These are phyloP conservation scores for Athripsodes cinereus DNA, from an alignment of 2,888 invertebrate genomes.

Conservation along the genomic window DNA sequence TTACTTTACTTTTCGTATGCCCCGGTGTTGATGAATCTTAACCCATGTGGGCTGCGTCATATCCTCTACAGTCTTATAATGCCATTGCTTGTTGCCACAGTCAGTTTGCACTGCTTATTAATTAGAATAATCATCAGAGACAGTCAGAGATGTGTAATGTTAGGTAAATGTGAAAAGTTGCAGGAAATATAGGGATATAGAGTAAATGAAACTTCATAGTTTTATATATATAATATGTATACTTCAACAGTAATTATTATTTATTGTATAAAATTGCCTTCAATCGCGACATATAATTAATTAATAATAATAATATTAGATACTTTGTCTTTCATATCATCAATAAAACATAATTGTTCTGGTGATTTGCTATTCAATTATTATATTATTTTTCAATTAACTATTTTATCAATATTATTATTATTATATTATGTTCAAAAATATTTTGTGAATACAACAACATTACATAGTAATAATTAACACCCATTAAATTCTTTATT, in stretches of 20 bases:
- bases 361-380: conserved; percentile 15
- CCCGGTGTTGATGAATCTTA: no score
- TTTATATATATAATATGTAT: conserved; percentile 28
- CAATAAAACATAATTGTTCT: conserved; percentile 20
- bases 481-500: conserved; percentile 26
- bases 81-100: no score
- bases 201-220: neutral
- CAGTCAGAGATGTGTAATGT: no score
- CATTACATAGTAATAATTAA: conserved; percentile 20
- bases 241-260: conserved; percentile 28
- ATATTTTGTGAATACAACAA: conserved; percentile 21
- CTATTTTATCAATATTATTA: neutral
- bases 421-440: conserved; percentile 20
- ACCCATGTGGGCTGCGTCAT: no score
- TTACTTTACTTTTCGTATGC: no score
- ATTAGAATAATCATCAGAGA: no score
- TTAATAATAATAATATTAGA: conserved; percentile 20
- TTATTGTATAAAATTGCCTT: conserved; percentile 28
- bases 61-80: no score
- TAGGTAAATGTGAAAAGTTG: no score
- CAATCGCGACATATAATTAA: conserved; percentile 26
- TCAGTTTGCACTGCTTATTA: no score
- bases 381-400: no score
- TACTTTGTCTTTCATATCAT: neutral
- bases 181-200: no score